phyloP scores from a whole-genome alignment of 2,888 invertebrate species.

The Neria commutata region DNA sequence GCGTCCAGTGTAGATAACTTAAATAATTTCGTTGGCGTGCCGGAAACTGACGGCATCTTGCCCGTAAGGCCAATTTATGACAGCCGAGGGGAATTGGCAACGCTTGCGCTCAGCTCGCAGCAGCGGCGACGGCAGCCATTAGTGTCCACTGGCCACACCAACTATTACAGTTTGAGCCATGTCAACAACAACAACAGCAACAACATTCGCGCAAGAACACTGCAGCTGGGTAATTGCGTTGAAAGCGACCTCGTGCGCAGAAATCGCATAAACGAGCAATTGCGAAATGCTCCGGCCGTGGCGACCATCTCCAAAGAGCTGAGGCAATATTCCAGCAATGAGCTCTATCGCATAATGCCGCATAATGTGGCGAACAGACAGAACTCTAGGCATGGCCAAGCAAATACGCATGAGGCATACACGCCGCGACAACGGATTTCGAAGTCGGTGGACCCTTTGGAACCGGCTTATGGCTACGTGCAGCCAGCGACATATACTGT shows the following conservation, averaged over 20 bases:
- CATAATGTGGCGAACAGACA: slow-evolving; percentile 50
- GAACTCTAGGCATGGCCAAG: slow-evolving; percentile 42
- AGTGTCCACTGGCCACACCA: too few relatives aligned
- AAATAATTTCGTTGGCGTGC: slow-evolving; percentile 49
- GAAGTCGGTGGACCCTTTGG: slow-evolving; percentile 43
- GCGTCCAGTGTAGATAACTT: slow-evolving; percentile 39
- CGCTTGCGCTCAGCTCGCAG: slow-evolving; percentile 36
- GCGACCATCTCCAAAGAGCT: slow-evolving; percentile 59
- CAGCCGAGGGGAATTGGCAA: slow-evolving; percentile 27
- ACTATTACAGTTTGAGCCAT: too few relatives aligned
- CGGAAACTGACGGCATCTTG: slow-evolving; percentile 35
- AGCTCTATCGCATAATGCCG: slow-evolving; percentile 42
- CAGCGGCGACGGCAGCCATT: slow-evolving; percentile 31
- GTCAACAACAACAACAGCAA: slow-evolving; percentile 36
- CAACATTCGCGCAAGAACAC: slow-evolving; percentile 39
- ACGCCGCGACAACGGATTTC: slow-evolving; percentile 57
- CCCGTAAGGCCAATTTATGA: slow-evolving; percentile 30
- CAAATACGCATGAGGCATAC: slow-evolving; percentile 46
- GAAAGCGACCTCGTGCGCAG: slow-evolving; percentile 59
- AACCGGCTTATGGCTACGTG: slow-evolving; percentile 63
- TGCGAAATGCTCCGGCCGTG: slow-evolving; percentile 48
- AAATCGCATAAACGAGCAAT: slow-evolving; percentile 59
- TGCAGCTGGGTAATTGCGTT: slow-evolving; percentile 54
- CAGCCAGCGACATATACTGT: slow-evolving; percentile 77
- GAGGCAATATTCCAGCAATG: slow-evolving; percentile 49